Evolutionary conservation across 2,888 invertebrate species (phyloP).

Genomic region (Hipparchia sbordonii): DNA sequence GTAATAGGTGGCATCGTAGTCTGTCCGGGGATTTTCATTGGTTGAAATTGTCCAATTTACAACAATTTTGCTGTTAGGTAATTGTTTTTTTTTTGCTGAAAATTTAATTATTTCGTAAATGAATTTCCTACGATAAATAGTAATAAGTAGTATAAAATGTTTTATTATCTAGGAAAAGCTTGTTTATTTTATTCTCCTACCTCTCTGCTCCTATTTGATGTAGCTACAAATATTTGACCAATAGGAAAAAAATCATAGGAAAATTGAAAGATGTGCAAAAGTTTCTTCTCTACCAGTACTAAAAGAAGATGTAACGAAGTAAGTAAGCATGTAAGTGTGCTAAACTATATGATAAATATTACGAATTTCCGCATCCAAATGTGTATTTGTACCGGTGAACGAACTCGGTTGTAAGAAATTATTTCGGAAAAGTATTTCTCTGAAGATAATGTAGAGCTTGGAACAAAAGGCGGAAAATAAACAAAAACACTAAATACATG

Average conservation of each 20-base stretch:
- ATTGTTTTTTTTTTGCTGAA: too few species aligned
- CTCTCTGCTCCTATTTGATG: too few species aligned
- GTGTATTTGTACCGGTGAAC: neutral
- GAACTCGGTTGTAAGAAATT: neutral
- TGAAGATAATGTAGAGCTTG: slow-evolving; percentile 1
- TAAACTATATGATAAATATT: neutral
- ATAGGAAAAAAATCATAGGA: neutral
- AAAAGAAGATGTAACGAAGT: neutral
- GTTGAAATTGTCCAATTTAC: too few species aligned
- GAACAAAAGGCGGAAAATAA: neutral
- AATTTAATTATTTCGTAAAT: too few species aligned
- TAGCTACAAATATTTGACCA: too few species aligned
- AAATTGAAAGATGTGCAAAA: neutral
- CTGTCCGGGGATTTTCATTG: too few species aligned
- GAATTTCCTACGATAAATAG: too few species aligned
- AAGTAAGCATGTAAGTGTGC: neutral
- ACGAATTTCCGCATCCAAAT: slow-evolving; percentile 1
- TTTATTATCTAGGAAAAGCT: too few species aligned
- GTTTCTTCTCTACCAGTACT: neutral
- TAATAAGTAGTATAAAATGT: too few species aligned
- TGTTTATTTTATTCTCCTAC: neutral
- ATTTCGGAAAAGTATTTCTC: neutral
- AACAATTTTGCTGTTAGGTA: too few species aligned
- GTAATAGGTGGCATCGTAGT: too few species aligned
- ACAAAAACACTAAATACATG: neutral